A percentile compares a stretch with the other conserved stretches of the same genome.
These are phyloP conservation scores for Antechinus stuartii DNA, from an alignment of 2,113 vertebrate species.

Conservation along the genomic window DNA sequence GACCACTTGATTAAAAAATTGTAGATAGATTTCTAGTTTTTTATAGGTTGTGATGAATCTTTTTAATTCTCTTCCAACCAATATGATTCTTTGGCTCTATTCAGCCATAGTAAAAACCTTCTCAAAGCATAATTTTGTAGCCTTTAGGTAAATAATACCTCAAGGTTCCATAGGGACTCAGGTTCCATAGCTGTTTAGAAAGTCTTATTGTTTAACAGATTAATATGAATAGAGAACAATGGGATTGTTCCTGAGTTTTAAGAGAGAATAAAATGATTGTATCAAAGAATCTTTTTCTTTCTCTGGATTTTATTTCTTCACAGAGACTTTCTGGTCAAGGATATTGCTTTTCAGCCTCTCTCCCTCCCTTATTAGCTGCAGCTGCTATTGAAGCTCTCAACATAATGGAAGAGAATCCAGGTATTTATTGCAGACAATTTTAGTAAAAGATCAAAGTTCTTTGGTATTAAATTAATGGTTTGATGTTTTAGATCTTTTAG, in stretches of 20 bases:
- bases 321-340: slow-evolving; percentile 96
- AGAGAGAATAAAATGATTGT: neutral
- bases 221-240: neutral
- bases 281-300: neutral
- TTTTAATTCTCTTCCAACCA: too few species aligned
- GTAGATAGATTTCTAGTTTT: too few species aligned
- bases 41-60: too few species aligned
- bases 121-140: too few species aligned
- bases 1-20: too few species aligned
- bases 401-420: slow-evolving; percentile 98
- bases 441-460: neutral
- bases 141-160: neutral
- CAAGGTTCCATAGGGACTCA: too few species aligned
- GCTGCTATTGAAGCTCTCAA: slow-evolving; percentile 96
- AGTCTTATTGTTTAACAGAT: neutral
- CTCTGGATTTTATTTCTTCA: slow-evolving; percentile 9
- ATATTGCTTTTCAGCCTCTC: slow-evolving; percentile 97
- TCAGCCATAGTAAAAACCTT: too few species aligned
- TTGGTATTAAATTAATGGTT: neutral
- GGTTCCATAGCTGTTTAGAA: neutral
- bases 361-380: slow-evolving; percentile 94
- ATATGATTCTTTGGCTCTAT: too few species aligned
- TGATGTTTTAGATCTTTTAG: neutral
- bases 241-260: neutral
- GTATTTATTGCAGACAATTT: slow-evolving; percentile 81